A percentile compares a stretch with the other conserved stretches of the same genome.
These are phyloP conservation scores for Metellina segmentata DNA, from an alignment of 2,888 invertebrate species.

Conservation along the genomic window DNA sequence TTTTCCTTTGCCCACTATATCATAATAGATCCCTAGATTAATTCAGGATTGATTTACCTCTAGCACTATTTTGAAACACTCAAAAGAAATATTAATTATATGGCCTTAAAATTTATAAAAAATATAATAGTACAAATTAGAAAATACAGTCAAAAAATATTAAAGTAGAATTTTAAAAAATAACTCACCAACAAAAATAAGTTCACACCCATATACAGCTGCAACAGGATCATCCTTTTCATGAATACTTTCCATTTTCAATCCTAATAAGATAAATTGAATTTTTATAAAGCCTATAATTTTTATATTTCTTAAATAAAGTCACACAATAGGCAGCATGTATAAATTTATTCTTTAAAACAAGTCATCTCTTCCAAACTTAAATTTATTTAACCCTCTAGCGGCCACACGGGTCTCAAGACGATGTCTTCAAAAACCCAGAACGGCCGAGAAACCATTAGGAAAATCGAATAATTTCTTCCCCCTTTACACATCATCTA, in stretches of 20 bases:
- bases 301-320: too few relatives aligned
- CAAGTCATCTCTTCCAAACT: background rate
- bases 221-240: constrained; percentile 82
- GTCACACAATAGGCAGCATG: background rate
- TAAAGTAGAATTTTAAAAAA: background rate
- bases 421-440: too few relatives aligned
- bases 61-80: too few relatives aligned
- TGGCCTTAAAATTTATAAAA: background rate
- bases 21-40: too few relatives aligned
- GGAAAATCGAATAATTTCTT: too few relatives aligned
- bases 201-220: constrained; percentile 85
- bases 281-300: background rate
- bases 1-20: too few relatives aligned
- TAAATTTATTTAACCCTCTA: too few relatives aligned
- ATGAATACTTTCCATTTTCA: constrained; percentile 84
- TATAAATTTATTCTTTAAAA: background rate
- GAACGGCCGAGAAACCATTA: too few relatives aligned
- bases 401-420: too few relatives aligned
- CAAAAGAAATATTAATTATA: background rate
- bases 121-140: background rate
- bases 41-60: too few relatives aligned
- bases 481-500: too few relatives aligned
- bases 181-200: constrained; percentile 85
- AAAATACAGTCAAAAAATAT: background rate
- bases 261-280: constrained; percentile 29